These are phyloP conservation scores for Notamacropus eugenii DNA, from an alignment of 2,797 vertebrate species.

Conservation along the genomic window DNA sequence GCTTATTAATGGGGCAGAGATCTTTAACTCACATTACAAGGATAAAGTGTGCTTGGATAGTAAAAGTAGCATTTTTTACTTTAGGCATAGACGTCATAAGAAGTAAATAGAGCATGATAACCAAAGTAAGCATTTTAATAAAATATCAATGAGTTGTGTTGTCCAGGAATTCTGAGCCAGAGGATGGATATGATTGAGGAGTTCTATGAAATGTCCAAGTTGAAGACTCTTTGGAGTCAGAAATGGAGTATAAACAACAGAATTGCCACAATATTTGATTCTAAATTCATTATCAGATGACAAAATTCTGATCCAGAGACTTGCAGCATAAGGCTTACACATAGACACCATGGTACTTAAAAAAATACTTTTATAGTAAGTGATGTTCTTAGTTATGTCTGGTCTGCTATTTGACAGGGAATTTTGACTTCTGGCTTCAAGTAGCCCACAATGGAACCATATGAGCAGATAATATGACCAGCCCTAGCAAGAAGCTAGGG, in stretches of 20 bases:
- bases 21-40: too few species aligned
- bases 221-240: background rate
- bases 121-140: background rate
- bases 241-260: background rate
- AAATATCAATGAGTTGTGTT: background rate
- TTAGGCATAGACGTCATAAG: background rate
- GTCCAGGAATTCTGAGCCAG: background rate
- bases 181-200: background rate
- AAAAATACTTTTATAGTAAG: too few species aligned
- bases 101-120: background rate
- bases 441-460: background rate
- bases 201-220: background rate
- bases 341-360: background rate
- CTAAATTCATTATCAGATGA: background rate
- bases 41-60: background rate
- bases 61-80: background rate
- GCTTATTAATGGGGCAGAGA: too few species aligned
- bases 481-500: background rate
- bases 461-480: background rate
- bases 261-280: background rate
- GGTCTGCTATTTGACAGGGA: background rate
- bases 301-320: background rate
- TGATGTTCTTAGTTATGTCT: background rate
- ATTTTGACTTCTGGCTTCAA: background rate
- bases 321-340: background rate